These are phyloP conservation scores for Lottia scabra DNA, from an alignment of 2,888 invertebrate genomes.

Conservation along the genomic window DNA sequence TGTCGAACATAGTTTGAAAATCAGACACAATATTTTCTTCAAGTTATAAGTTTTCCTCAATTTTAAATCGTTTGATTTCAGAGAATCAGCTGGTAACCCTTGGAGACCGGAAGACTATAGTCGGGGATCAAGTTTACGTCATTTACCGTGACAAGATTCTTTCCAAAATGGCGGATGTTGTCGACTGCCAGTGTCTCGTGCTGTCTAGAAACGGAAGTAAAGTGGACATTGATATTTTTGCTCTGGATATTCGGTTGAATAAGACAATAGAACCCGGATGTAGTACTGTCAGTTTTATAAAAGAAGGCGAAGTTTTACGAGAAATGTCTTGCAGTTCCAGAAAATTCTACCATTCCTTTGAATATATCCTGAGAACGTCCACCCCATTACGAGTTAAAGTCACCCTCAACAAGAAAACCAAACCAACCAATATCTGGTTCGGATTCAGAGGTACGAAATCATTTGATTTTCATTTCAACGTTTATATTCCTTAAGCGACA, in stretches of 20 bases:
- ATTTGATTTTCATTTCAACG: no score
- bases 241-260: neutral
- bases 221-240: neutral
- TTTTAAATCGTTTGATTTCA: no score
- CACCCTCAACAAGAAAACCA: neutral
- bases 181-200: neutral
- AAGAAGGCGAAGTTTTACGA: neutral
- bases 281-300: neutral
- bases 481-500: no score
- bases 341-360: neutral
- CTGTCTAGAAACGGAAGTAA: neutral
- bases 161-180: neutral
- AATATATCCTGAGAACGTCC: neutral
- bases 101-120: neutral
- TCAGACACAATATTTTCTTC: no score
- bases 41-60: no score
- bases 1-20: no score
- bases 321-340: neutral
- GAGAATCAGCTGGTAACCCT: neutral
- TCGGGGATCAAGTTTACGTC: neutral
- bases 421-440: neutral
- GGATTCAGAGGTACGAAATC: neutral
- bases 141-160: neutral
- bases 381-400: neutral
- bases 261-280: neutral